Evolutionary conservation across 2,797 vertebrate genomes (phyloP), one percentile per base, ranked within the genome.

Genomic region (Cyclopterus lumpus): DNA sequence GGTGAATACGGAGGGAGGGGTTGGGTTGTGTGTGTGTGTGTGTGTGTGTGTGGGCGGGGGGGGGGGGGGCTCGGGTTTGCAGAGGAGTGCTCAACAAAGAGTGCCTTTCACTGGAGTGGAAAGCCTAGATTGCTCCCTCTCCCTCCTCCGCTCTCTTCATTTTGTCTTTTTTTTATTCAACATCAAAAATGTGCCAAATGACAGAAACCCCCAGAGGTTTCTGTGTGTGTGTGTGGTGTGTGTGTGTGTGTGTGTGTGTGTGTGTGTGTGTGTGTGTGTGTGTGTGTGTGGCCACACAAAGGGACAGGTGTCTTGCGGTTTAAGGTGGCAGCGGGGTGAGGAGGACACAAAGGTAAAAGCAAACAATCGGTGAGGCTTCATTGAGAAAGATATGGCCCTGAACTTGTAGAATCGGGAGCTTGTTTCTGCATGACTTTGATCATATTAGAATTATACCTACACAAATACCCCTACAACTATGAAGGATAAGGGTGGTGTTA

Each of bases 51-150:
- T 34, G 34, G 34, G 34, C 6, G 6, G 42, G 16, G 46, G 46
- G 26, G 28, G 24, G 1, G 54, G 12, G 1, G 30, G 63, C 28
- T 49, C 75, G 66, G 38, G 63, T 55, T 70, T 70, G 71, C 73
- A 86, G 82, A 79, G 79, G 87, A 88, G 87, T 38, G 84, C 82
- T 88, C 91, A 93, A 94, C 93, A 94, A 93, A 93, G 92, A 91
- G 79, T 49, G 85, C 78, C 91, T 92, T 94, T 94, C 91, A 92
- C 80, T 86, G 72, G 80, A 89, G 78, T 88, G 90, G 84, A 91
- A 91, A 91, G 84, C 82, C 71, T 87, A 85, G 88, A 92, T 89
- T 87, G 83, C 84, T 84, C 82, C 73, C 80, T 81, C 85, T 84
- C 79, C 64, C 75, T 75, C 69, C 79, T 54, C n/a, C 61, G 9